Evolutionary conservation across 2,888 invertebrate species (phyloP).

Genomic region (Dynastes grantii): DNA sequence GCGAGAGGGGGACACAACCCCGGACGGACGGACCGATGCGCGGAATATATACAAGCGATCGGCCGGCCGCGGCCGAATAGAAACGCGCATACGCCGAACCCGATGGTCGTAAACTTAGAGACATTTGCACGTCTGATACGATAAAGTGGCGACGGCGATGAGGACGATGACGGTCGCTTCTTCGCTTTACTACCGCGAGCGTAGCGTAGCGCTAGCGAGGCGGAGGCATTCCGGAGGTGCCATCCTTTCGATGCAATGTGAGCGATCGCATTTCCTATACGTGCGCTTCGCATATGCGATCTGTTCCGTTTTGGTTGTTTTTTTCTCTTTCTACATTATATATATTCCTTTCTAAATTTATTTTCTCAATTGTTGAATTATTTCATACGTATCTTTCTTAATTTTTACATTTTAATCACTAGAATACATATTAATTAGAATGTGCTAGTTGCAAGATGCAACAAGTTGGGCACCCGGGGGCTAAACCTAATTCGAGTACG

Average conservation of each 20-base stretch:
- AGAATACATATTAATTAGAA: too few species aligned
- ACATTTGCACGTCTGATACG: conserved; percentile 36
- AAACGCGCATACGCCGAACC: neutral
- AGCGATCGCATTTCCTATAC: too few species aligned
- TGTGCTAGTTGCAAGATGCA: too few species aligned
- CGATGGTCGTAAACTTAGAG: conserved; percentile 10
- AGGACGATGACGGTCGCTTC: neutral
- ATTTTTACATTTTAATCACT: too few species aligned
- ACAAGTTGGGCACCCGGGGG: too few species aligned
- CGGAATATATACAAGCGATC: neutral
- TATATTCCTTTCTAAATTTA: too few species aligned
- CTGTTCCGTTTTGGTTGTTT: neutral
- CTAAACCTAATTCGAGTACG: too few species aligned
- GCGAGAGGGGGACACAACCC: conserved; percentile 27
- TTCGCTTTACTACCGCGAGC: conserved; percentile 1
- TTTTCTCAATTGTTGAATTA: too few species aligned
- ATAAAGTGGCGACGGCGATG: conserved; percentile 17
- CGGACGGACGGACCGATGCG: conserved; percentile 31
- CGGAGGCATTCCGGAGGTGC: neutral
- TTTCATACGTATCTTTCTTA: too few species aligned
- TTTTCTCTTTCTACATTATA: neutral
- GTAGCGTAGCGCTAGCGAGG: neutral
- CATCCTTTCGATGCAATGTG: too few species aligned
- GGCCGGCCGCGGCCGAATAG: neutral
- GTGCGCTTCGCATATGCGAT: too few species aligned